Evolutionary conservation across 2,888 invertebrate species (phyloP), one percentile per base, ranked within the genome.

Genomic region (Cantharis lateralis): DNA sequence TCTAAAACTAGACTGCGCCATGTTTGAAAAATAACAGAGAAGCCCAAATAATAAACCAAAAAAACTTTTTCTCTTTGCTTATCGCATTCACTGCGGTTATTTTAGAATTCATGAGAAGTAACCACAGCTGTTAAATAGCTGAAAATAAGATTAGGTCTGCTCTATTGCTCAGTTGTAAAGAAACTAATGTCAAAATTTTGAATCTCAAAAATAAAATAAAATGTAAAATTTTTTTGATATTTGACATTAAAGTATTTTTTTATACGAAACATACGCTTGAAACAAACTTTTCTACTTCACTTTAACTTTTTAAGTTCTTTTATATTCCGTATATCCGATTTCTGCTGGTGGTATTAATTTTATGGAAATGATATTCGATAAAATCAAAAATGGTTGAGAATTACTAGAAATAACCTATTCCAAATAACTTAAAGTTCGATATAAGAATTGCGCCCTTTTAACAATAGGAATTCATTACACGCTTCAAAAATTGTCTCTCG

Each of bases 401-500:
- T 48, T 48, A 48, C 48, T 48, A 48, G 48, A 48, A 48, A 48
- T 48, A 48, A 48, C 48, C 48, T n/a, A 48, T 11, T 66, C 9
- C n/a, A 66, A 66, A 66, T 66, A 66, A 61, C 68, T 72, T 72
- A 20, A 72, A 68, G 32, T 61, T 24, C 32, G 16, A 68, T 20
- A 16, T 68, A 20, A 24, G 16, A 66, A 63, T 63, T 24, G 64
- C 64, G 72, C 68, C 26, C n/a, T 68, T 73, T 72, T 15, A 62
- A 68, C 73, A 73, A 73, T 20, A 66, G 61, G 32, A 63, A 18
- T 73, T 68, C 73, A 73, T 73, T 73, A 73, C 68, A 68, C 68
- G n/a, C 62, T 68, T 48, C 62, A 68, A 73, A 72, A 73, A 73
- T 73, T 73, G 73, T 68, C 73, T 73, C 68, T 68, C 62, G 73